These are phyloP conservation scores for Urosaurus nigricauda DNA, from an alignment of 2,797 vertebrate species.

Conservation along the genomic window DNA sequence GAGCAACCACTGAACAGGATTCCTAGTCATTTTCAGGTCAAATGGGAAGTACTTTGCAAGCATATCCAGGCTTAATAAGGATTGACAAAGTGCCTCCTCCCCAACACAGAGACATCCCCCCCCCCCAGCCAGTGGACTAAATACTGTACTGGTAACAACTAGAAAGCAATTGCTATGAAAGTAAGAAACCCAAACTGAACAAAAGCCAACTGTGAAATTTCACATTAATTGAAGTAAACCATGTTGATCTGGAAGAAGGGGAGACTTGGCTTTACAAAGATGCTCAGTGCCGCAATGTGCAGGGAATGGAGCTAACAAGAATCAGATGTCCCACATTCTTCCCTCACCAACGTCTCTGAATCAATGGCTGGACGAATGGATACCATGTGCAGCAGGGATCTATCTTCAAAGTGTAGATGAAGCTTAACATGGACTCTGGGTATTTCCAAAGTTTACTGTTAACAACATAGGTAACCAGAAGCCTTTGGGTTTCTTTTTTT, in stretches of 20 bases:
- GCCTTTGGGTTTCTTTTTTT: constrained; percentile 10
- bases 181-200: constrained; percentile 36
- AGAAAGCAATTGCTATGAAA: constrained; percentile 53
- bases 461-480: constrained; percentile 58
- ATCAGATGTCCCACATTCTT: constrained; percentile 59
- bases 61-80: background rate
- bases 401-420: constrained; percentile 34
- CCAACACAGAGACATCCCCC: background rate
- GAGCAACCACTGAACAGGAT: background rate
- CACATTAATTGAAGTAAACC: constrained; percentile 62
- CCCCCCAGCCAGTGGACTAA: constrained; percentile 35
- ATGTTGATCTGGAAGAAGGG: background rate
- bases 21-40: background rate
- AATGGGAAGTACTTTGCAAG: background rate
- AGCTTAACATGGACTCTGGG: constrained; percentile 48
- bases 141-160: background rate
- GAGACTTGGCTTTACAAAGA: constrained; percentile 50
- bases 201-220: constrained; percentile 37
- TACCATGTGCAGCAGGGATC: constrained; percentile 30
- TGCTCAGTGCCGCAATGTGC: constrained; percentile 7
- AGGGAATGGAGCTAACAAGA: constrained; percentile 4
- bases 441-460: constrained; percentile 45
- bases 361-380: background rate
- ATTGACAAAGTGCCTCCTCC: background rate
- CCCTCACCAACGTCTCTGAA: background rate